These are phyloP conservation scores for Nemotelus pantherinus DNA, from an alignment of 2,888 invertebrate species.

Conservation along the genomic window DNA sequence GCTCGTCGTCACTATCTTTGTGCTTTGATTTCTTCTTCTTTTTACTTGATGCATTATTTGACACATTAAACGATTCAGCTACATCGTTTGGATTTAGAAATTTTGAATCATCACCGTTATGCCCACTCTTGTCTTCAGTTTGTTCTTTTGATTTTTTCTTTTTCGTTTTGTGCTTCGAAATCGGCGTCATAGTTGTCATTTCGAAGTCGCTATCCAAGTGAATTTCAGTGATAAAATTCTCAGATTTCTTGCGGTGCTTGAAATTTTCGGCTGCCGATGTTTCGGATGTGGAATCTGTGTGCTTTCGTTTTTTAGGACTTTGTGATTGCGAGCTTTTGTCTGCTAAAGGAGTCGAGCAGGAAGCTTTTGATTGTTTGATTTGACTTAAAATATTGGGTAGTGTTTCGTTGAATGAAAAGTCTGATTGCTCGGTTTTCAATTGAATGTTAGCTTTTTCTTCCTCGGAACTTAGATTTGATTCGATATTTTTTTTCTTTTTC, in stretches of 20 bases:
- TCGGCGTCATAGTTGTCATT: constrained; percentile 11
- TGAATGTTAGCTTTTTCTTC: too few species aligned
- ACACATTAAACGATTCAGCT: background rate
- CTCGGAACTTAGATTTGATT: too few species aligned
- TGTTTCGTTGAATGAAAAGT: too few species aligned
- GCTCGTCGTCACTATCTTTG: background rate
- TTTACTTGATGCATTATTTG: background rate
- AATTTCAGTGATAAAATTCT: background rate
- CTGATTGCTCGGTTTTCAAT: too few species aligned
- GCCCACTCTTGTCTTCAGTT: background rate
- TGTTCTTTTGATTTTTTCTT: constrained; percentile 27
- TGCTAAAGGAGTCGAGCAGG: too few species aligned
- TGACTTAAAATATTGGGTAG: too few species aligned
- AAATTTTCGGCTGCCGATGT: background rate
- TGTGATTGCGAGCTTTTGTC: background rate
- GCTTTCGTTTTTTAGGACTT: background rate
- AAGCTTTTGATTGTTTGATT: too few species aligned
- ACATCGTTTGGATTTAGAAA: constrained; percentile 5
- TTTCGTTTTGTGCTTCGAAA: constrained; percentile 12
- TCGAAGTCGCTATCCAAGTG: constrained; percentile 23
- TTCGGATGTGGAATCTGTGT: background rate
- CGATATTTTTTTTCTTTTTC: too few species aligned
- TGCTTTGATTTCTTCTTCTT: constrained; percentile 24
- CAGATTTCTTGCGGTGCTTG: background rate
- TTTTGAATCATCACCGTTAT: background rate